These are phyloP conservation scores for Peromyscus leucopus DNA, from an alignment of 2,113 vertebrate species.

Conservation along the genomic window DNA sequence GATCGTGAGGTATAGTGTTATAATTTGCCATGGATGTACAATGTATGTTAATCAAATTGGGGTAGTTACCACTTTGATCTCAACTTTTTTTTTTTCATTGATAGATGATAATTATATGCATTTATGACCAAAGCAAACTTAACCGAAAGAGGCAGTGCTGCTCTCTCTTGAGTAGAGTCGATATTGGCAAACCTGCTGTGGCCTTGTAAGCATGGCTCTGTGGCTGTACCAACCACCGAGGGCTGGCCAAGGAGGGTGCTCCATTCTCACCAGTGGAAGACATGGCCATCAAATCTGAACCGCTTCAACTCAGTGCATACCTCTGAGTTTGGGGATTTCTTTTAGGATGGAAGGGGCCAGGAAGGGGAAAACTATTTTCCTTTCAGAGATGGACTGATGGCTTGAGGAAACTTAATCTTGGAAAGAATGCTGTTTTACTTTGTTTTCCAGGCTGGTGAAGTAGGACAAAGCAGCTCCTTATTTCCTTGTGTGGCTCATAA, in stretches of 20 bases:
- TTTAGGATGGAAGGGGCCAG: background rate
- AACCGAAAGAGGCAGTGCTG: background rate
- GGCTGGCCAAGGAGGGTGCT: background rate
- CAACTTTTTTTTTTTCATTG: background rate
- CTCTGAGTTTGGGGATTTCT: background rate
- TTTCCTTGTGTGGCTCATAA: background rate
- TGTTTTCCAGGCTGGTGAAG: background rate
- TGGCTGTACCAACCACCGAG: no score
- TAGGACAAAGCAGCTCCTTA: background rate
- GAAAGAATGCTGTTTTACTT: slow-evolving; percentile 12
- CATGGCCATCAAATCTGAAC: background rate
- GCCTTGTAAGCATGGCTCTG: background rate
- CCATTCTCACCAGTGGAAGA: background rate
- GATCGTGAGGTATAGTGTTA: background rate
- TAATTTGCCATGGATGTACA: background rate
- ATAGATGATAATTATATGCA: background rate
- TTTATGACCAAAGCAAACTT: background rate
- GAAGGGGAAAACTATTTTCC: background rate
- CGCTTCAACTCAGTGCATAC: background rate
- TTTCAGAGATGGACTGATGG: background rate
- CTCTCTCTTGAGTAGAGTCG: background rate
- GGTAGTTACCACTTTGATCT: background rate
- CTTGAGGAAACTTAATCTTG: background rate
- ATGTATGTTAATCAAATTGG: background rate
- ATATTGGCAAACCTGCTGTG: background rate